Evolutionary conservation across 2,888 invertebrate genomes (phyloP), one percentile per base, ranked within the genome.

Genomic region (Halictus quadricinctus): DNA sequence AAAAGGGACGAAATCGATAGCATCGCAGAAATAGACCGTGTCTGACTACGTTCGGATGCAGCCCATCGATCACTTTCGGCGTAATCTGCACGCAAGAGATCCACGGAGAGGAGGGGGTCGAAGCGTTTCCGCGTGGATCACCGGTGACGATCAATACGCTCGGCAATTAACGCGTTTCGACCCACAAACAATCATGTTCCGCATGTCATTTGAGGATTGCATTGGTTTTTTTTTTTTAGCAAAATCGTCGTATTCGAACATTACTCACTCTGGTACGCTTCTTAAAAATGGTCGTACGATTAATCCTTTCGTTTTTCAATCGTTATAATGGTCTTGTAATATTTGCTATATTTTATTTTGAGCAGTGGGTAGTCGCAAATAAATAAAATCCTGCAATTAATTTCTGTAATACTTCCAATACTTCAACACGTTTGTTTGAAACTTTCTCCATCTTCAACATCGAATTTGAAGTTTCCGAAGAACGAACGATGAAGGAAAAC

Each of bases 1-100:
- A 87, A 78, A 80, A 82, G 80, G 78, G 81, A 86, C 72, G 81
- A 77, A 87, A 87, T 87, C 87, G 87, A 87, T 87, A 87, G 36
- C 50, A 48, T 73, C 72, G 79, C 84, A 80, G 77, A 83, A 87
- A 87, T 87, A 87, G 82, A 87, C 48, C 77, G 41, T 48, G 36
- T 60, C 72, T 79, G 43, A 84, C 80, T 64, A 76, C 81, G 83
- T 70, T 76, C 79, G 64, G 80, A 79, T 86, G 80, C 81, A 79
- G 75, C 80, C 64, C 41, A 83, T 85, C 79, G 87, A 86, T 86
- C 79, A 43, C 36, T n/a, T 69, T 69, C 41, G 36, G 41, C 36
- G 41, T 69, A 69, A 69, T 69, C 69, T 41, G 69, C 21, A 18
- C 66, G 29, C 15, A 18, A 29, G 36, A 18, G 36, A 66, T 66